These are phyloP conservation scores for Stichopus horrens DNA, from an alignment of 53 echinoderm and acorn worm species.

Conservation along the genomic window DNA sequence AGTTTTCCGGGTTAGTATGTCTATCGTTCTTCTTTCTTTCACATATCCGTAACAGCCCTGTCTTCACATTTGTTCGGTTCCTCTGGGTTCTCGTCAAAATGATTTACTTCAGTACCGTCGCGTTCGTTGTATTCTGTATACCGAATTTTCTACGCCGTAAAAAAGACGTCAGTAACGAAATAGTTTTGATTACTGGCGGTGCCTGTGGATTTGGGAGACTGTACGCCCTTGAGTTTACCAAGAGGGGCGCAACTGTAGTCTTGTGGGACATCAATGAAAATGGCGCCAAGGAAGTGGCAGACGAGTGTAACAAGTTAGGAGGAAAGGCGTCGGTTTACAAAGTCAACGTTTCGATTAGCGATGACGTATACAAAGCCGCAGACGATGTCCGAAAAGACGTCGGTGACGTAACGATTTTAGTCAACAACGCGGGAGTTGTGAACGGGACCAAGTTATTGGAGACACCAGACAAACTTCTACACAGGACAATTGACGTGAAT, in stretches of 20 bases:
- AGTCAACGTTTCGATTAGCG: constrained; percentile 71
- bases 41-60: neutral
- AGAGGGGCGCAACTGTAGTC: constrained; percentile 67
- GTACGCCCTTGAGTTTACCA: constrained; percentile 62
- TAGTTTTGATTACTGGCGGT: constrained; percentile 80
- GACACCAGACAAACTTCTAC: constrained; percentile 67
- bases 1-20: too few relatives aligned
- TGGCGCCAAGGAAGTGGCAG: constrained; percentile 59
- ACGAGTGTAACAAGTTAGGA: constrained; percentile 59
- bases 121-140: constrained; percentile 53
- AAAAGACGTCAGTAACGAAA: constrained; percentile 79
- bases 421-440: constrained; percentile 82
- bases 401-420: constrained; percentile 76
- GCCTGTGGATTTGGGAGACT: constrained; percentile 73
- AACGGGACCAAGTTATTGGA: constrained; percentile 66
- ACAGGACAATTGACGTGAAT: constrained; percentile 81
- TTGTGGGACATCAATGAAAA: constrained; percentile 71
- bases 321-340: constrained; percentile 71
- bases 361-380: constrained; percentile 69
- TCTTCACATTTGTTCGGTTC: constrained; percentile 10
- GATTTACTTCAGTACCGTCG: constrained; percentile 38
- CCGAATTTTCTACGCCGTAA: constrained; percentile 45
- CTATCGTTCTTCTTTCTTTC: too few relatives aligned
- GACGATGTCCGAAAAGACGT: constrained; percentile 65
- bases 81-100: constrained; percentile 38